phyloP scores from a whole-genome alignment of 2,888 invertebrate species.

The Eupithecia centaureata region DNA sequence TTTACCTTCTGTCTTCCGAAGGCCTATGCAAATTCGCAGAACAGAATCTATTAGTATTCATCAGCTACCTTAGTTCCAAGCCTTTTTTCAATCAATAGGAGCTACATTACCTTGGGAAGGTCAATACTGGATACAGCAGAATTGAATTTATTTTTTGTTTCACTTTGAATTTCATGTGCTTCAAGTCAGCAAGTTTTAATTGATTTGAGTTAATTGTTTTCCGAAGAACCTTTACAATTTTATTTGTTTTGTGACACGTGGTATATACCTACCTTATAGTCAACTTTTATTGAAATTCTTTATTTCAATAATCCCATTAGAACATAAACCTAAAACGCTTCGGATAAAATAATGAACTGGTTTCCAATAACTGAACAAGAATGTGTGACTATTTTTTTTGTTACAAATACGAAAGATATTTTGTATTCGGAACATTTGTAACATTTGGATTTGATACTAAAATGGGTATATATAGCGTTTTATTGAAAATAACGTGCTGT shows the following conservation, averaged over 20 bases:
- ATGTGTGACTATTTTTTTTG: too few relatives aligned
- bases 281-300: not conserved
- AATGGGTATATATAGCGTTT: too few relatives aligned
- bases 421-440: too few relatives aligned
- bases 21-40: conserved; percentile 34
- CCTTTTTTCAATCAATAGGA: conserved; percentile 39
- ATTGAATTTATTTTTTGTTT: conserved; percentile 23
- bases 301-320: not conserved
- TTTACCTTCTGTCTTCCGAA: conserved; percentile 15
- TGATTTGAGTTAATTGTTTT: not conserved
- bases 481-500: too few relatives aligned
- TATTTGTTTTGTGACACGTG: not conserved
- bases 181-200: conserved; percentile 8
- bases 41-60: conserved; percentile 36
- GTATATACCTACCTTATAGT: too few relatives aligned
- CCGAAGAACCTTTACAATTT: not conserved
- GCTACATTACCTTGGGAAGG: conserved; percentile 20
- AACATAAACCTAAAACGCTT: too few relatives aligned
- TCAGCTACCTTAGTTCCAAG: conserved; percentile 20
- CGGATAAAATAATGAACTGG: too few relatives aligned
- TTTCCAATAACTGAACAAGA: too few relatives aligned
- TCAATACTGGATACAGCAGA: conserved; percentile 27
- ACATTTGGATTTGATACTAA: too few relatives aligned
- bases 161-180: conserved; percentile 10
- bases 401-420: too few relatives aligned